phyloP scores from a whole-genome alignment of 2,888 invertebrate genomes.

The Eueremaeus valkanovi region DNA sequence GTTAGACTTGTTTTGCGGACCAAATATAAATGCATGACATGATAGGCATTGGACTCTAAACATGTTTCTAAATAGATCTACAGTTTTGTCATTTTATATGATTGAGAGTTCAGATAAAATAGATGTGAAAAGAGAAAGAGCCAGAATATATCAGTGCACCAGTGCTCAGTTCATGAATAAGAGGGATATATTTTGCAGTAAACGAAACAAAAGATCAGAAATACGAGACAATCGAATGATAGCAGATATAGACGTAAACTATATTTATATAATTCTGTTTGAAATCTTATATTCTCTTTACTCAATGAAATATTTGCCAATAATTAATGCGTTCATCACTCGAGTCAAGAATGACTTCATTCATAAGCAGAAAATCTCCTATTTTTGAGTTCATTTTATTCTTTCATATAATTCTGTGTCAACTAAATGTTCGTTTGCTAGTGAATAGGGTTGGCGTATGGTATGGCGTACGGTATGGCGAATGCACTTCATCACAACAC shows the following conservation, averaged over 20 bases:
- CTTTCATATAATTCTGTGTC: neutral
- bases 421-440: slow-evolving; percentile 5
- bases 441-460: slow-evolving; percentile 15
- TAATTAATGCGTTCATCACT: neutral
- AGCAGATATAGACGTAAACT: too few relatives aligned
- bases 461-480: neutral
- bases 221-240: too few relatives aligned
- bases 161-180: neutral
- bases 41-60: neutral
- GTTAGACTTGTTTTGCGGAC: slow-evolving; percentile 11
- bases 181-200: too few relatives aligned
- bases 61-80: slow-evolving; percentile 3
- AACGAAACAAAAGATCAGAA: too few relatives aligned
- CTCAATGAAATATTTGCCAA: too few relatives aligned
- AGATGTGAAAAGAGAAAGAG: neutral
- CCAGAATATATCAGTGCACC: too few relatives aligned
- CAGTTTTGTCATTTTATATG: slow-evolving; percentile 30
- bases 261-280: too few relatives aligned
- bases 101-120: slow-evolving; percentile 24
- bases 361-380: too few relatives aligned
- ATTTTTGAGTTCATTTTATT: too few relatives aligned
- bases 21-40: slow-evolving; percentile 25
- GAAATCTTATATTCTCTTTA: too few relatives aligned
- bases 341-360: too few relatives aligned
- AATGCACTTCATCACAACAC: neutral